Percentiles rank a stretch among this genome's conserved stretches.
Conservation (phyloP, 1,140 invertebrate species). For the Elymnias hypermnestra region DNA sequence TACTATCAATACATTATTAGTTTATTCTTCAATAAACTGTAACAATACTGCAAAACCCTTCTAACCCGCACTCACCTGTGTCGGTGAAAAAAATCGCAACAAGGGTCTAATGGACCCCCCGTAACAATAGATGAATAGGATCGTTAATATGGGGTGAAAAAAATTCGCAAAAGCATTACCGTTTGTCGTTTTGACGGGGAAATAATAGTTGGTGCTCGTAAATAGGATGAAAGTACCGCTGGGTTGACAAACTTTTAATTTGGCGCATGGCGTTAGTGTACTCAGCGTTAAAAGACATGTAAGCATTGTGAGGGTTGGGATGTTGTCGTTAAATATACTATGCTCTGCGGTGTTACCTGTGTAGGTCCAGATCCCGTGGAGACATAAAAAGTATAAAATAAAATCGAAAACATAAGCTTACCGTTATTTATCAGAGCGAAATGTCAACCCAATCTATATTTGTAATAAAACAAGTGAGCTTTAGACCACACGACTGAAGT, state of each 20-base stretch:
- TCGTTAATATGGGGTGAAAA: conserved; percentile 19
- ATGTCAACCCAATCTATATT: too few relatives aligned
- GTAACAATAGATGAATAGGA: conserved; percentile 45
- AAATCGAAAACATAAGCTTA: too few relatives aligned
- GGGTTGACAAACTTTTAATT: conserved; percentile 11
- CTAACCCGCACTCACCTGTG: conserved; percentile 34
- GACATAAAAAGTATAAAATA: too few relatives aligned
- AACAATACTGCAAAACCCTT: conserved; percentile 28
- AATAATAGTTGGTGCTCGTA: conserved; percentile 5
- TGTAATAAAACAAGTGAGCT: too few relatives aligned
- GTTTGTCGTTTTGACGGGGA: conserved; percentile 36
- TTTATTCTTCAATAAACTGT: conserved; percentile 17
- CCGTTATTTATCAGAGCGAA: too few relatives aligned
- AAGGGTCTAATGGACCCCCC: conserved; percentile 40
- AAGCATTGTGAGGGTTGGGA: too few relatives aligned
- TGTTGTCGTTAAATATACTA: too few relatives aligned
- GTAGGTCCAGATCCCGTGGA: too few relatives aligned
- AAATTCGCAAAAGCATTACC: conserved; percentile 39
- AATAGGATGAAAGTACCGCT: conserved; percentile 14
- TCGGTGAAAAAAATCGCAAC: conserved; percentile 35
- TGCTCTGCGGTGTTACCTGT: too few relatives aligned
- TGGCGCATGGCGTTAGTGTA: conserved; percentile 29
- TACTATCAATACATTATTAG: conserved; percentile 20
- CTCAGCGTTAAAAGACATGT: too few relatives aligned
- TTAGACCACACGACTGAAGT: too few relatives aligned